These are phyloP conservation scores for Perca fluviatilis DNA, from an alignment of 2,113 vertebrate species.

Conservation along the genomic window DNA sequence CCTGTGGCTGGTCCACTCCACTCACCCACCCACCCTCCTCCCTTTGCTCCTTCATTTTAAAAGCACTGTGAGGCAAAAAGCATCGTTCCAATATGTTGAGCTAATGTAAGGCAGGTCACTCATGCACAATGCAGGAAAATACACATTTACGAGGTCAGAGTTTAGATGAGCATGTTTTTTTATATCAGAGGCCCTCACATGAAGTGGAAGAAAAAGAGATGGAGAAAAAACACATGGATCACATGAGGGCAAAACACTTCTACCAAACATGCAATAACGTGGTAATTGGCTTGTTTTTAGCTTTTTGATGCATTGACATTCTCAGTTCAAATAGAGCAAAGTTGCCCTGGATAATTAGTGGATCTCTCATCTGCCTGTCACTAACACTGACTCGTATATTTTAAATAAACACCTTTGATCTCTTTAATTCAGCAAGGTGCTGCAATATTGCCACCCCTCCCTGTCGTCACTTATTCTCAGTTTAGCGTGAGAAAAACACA, in stretches of 20 bases:
- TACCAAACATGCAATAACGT: neutral
- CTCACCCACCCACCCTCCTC: neutral
- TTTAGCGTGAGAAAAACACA: slow-evolving; percentile 41
- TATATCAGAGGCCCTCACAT: slow-evolving; percentile 7
- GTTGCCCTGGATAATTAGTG: slow-evolving; percentile 25
- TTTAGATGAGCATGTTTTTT: slow-evolving; percentile 25
- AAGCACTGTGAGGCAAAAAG: slow-evolving; percentile 39
- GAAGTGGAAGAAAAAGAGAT: slow-evolving; percentile 15
- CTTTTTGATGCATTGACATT: slow-evolving; percentile 18
- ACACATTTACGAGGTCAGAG: slow-evolving; percentile 20
- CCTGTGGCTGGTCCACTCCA: neutral
- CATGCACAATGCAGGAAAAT: slow-evolving; percentile 8
- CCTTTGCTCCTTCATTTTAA: slow-evolving; percentile 30
- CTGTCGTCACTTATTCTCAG: slow-evolving; percentile 44
- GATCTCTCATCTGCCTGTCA: slow-evolving; percentile 44
- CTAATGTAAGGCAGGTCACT: slow-evolving; percentile 11
- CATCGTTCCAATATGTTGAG: slow-evolving; percentile 33
- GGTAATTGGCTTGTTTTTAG: neutral
- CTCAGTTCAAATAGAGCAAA: slow-evolving; percentile 23
- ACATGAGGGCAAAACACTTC: slow-evolving; percentile 7
- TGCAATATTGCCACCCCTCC: slow-evolving; percentile 13
- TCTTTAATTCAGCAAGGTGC: slow-evolving; percentile 41
- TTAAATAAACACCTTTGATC: slow-evolving; percentile 56
- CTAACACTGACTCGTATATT: slow-evolving; percentile 48
- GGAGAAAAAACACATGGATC: slow-evolving; percentile 4